phyloP scores from a whole-genome alignment of 2,888 invertebrate species.

The Drosophila rubida region DNA sequence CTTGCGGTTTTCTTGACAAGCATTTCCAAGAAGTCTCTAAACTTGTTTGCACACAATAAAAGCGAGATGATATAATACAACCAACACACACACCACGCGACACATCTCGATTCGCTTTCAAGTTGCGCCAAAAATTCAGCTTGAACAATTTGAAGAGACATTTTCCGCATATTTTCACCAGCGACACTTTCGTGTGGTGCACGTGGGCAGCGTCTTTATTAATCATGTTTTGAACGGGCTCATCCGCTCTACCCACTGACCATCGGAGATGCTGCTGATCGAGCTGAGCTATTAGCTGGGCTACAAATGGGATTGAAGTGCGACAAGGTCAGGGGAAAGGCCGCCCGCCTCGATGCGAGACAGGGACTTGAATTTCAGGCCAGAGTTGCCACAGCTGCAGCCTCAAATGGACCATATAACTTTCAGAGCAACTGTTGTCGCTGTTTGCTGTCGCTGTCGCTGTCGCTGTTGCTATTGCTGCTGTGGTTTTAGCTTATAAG shows the following conservation, averaged over 20 bases:
- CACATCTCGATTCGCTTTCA: neutral
- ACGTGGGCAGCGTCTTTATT: constrained; percentile 34
- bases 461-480: constrained; percentile 47
- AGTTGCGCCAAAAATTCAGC: neutral
- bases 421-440: constrained; percentile 73
- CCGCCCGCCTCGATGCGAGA: constrained; percentile 26
- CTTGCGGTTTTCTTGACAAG: constrained; percentile 11
- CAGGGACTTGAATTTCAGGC: constrained; percentile 34
- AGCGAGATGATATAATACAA: constrained; percentile 8
- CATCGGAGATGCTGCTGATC: constrained; percentile 15
- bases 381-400: constrained; percentile 74
- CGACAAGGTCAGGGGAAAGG: constrained; percentile 64
- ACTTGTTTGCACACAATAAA: constrained; percentile 8
- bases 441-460: constrained; percentile 30
- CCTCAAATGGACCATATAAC: constrained; percentile 77
- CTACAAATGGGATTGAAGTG: constrained; percentile 12
- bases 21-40: constrained; percentile 14
- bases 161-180: neutral
- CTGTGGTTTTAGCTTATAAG: constrained; percentile 77
- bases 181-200: constrained; percentile 45
- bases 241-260: constrained; percentile 41
- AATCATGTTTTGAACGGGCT: constrained; percentile 55
- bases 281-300: constrained; percentile 25
- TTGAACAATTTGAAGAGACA: neutral
- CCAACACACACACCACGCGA: no score